A percentile compares a stretch with the other conserved stretches of the same genome.
Conservation (phyloP, 1,140 invertebrate genomes). For the Cydia splendana region DNA sequence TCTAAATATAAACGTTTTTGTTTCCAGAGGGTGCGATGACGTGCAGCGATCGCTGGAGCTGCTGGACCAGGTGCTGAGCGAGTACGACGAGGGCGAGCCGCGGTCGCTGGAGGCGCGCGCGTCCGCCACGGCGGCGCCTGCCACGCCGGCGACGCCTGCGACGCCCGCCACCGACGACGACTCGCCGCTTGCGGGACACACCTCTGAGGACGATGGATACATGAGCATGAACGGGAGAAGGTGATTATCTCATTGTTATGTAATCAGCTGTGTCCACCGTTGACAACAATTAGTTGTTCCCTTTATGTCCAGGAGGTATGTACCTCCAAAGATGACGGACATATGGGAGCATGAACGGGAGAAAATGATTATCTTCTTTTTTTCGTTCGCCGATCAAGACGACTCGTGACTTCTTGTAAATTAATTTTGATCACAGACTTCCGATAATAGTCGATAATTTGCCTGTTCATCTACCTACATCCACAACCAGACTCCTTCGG, state of each 20-base stretch:
- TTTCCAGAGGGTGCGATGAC: slow-evolving; percentile 88
- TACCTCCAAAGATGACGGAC: slow-evolving; percentile 77
- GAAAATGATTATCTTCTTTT: slow-evolving; percentile 75
- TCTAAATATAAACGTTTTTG: slow-evolving; percentile 36
- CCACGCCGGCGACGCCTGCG: slow-evolving; percentile 75
- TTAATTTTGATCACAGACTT: slow-evolving; percentile 87
- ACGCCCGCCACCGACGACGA: slow-evolving; percentile 82
- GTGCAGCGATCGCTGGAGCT: slow-evolving; percentile 91
- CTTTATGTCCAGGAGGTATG: too few species aligned
- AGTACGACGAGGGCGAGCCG: slow-evolving; percentile 87
- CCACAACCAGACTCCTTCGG: too few species aligned
- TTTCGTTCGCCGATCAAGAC: slow-evolving; percentile 80
- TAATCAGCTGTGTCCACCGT: slow-evolving; percentile 49
- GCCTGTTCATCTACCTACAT: too few species aligned
- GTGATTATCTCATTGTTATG: slow-evolving; percentile 47
- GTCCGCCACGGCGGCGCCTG: slow-evolving; percentile 55
- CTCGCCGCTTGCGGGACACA: slow-evolving; percentile 87
- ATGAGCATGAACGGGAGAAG: slow-evolving; percentile 93
- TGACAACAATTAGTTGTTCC: slow-evolving; percentile 82
- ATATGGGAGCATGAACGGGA: slow-evolving; percentile 84
- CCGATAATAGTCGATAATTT: slow-evolving; percentile 52
- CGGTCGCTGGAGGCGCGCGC: slow-evolving; percentile 74
- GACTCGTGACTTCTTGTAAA: slow-evolving; percentile 82
- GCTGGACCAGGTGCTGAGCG: slow-evolving; percentile 91
- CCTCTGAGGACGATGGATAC: slow-evolving; percentile 93